Base-by-base conservation (phyloP, 2,888 invertebrate genomes). In the Lepidocyrtinus sp. region DNA sequence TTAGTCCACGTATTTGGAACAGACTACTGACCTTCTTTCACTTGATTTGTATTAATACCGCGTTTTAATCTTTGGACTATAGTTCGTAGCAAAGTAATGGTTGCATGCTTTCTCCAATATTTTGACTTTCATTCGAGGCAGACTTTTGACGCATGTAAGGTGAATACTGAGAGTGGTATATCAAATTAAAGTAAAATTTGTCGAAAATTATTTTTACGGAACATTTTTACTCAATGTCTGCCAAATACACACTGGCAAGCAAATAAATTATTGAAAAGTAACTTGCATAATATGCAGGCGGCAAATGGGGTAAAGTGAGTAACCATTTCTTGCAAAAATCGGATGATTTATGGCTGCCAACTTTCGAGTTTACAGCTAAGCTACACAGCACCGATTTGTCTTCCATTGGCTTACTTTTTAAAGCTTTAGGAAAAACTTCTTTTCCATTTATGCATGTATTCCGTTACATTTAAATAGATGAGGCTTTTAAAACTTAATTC, bases 251-350 rank as follows among this genome's bases (percentile, higher is more conserved):
- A 79, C 65, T 68, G 74, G 64, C 45, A 70, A 73, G 59, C 74
- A 79, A 73, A 79, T 79, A 79, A 79, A 79, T 79, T 79, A 79
- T 73, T 69, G 68, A 74, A 65, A 64, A 79, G 69, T 68, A 79
- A 73, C 67, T 74, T 74, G 69, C 69, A 79, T 79, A 61, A 79
- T 74, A 79, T 74, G 73, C 69, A 69, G 63, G 73, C 59, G 21
- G 59, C 21, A 22, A 21, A 22, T 59, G 55, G 55, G 55, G 55
- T n/a, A n/a, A n/a, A n/a, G n/a, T 17, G 55, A 55, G 22, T 21
- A 59, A n/a, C 21, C 74, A 68, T 68, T 59, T 59, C 22, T 79
- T 74, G 79, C 79, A 79, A 79, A 78, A 79, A 79, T 79, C 36
- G 70, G 70, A 79, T 79, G 79, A 79, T 79, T 79, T 79, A 79